These are phyloP conservation scores for Conus canariensis DNA, from an alignment of 2,888 invertebrate genomes.

Conservation along the genomic window DNA sequence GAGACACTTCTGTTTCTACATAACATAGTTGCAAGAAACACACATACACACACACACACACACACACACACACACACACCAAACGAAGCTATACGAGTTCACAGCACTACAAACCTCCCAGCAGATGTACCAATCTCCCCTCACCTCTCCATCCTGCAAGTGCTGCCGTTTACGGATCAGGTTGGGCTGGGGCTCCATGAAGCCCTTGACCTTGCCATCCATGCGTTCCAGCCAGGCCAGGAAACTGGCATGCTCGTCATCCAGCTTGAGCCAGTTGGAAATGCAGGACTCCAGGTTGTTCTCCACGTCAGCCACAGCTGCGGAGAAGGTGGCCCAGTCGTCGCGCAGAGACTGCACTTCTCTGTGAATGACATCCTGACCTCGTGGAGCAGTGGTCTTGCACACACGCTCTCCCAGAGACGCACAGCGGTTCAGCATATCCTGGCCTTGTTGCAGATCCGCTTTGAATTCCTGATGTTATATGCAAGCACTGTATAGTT, in stretches of 20 bases:
- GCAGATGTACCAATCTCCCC: too few species aligned
- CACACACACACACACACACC: too few species aligned
- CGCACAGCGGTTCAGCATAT: constrained; percentile 85
- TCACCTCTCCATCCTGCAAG: constrained; percentile 67
- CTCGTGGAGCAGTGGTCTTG: constrained; percentile 82
- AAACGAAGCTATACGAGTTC: too few species aligned
- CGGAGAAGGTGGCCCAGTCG: constrained; percentile 73
- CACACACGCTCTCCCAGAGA: constrained; percentile 81
- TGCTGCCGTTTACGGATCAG: constrained; percentile 64
- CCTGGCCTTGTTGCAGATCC: constrained; percentile 79
- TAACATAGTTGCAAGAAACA: neutral
- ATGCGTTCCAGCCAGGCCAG: constrained; percentile 86
- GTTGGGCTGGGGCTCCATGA: constrained; percentile 64
- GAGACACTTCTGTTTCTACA: too few species aligned
- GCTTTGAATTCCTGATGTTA: constrained; percentile 82
- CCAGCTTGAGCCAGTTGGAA: constrained; percentile 93
- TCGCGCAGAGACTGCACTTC: constrained; percentile 70
- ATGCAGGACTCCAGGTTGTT: constrained; percentile 92
- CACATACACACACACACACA: neutral
- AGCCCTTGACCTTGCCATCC: constrained; percentile 62
- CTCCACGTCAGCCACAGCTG: constrained; percentile 84
- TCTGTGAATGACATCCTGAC: constrained; percentile 71
- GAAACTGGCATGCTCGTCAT: constrained; percentile 90
- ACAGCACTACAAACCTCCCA: too few species aligned
- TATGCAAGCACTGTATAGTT: too few species aligned